Percentiles rank a stretch among this genome's conserved stretches.
phyloP scores from a whole-genome alignment of 2,113 vertebrate genomes.

The Nipponia nippon region DNA sequence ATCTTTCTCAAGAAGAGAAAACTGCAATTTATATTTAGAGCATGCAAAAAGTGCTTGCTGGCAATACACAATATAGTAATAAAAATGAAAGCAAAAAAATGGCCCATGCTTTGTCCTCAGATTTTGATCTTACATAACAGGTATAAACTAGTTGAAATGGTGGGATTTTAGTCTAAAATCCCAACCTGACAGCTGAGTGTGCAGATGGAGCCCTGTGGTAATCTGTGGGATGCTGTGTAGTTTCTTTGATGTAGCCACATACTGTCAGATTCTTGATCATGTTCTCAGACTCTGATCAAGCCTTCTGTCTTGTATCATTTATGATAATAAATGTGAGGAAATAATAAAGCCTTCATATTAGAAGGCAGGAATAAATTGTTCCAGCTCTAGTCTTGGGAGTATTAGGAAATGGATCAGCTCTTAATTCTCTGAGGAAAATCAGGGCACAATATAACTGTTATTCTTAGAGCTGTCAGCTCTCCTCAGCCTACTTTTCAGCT shows the following conservation, averaged over 20 bases:
- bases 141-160: neutral
- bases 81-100: neutral
- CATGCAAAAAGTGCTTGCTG: neutral
- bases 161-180: neutral
- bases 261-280: conserved; percentile 31
- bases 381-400: neutral
- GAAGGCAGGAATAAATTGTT: neutral
- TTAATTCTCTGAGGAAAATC: neutral
- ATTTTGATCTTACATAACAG: neutral
- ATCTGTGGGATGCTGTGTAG: neutral
- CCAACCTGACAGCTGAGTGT: neutral
- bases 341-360: conserved; percentile 8
- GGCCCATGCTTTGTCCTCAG: neutral
- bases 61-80: neutral
- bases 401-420: neutral
- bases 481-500: neutral
- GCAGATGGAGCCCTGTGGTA: conserved; percentile 41
- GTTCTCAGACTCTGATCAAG: conserved; percentile 34
- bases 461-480: neutral
- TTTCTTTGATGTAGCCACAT: conserved; percentile 5
- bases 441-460: neutral
- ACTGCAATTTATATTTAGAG: neutral
- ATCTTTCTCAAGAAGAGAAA: neutral
- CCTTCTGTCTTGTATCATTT: conserved; percentile 26
- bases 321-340: conserved; percentile 8